Conservation (phyloP, 2,113 vertebrate species). For the Syrmaticus mikado region DNA sequence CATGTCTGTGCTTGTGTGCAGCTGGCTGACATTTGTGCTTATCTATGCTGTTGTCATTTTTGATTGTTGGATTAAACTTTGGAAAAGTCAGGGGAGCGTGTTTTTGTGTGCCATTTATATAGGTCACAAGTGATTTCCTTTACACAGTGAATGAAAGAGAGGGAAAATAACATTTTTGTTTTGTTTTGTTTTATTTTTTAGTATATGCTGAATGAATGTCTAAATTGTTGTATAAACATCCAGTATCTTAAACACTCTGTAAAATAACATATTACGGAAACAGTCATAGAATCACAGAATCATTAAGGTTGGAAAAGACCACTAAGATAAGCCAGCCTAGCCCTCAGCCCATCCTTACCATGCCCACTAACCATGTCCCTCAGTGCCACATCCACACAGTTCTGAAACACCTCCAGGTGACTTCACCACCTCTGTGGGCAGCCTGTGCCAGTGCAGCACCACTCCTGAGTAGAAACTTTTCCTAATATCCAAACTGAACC, state of each 20-base stretch:
- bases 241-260: not conserved
- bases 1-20: conserved; percentile 21
- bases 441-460: too few relatives aligned
- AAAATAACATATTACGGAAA: not conserved
- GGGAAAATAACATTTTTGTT: not conserved
- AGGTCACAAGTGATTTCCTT: not conserved
- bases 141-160: not conserved
- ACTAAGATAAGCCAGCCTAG: too few relatives aligned
- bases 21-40: conserved; percentile 60
- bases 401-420: too few relatives aligned
- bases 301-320: too few relatives aligned
- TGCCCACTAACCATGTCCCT: too few relatives aligned
- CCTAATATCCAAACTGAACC: too few relatives aligned
- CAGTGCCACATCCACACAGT: too few relatives aligned
- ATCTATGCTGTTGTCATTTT: conserved; percentile 40
- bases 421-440: too few relatives aligned
- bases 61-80: conserved; percentile 62
- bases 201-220: not conserved
- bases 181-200: not conserved
- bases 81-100: not conserved
- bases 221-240: not conserved
- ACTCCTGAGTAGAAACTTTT: too few relatives aligned
- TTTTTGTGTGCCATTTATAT: not conserved
- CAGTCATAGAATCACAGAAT: not conserved
- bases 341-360: too few relatives aligned